A percentile compares a stretch with the other conserved stretches of the same genome.
Evolutionary conservation across 2,797 vertebrate genomes (phyloP).

Genomic region (Gastrophryne carolinensis): DNA sequence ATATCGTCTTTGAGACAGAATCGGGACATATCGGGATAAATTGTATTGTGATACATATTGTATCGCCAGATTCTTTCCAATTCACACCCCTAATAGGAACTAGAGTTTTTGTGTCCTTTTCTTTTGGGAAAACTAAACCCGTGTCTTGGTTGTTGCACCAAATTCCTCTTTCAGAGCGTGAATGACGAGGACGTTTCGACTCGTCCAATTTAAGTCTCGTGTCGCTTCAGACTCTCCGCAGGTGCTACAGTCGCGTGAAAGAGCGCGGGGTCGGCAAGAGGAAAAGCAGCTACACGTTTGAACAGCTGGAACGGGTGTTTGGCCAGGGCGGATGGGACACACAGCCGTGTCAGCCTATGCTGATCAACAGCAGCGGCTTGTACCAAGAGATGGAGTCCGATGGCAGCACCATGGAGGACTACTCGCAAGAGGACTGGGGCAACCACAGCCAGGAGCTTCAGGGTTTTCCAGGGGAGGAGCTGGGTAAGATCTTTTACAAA

Average conservation of each 20-base stretch:
- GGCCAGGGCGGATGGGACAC: conserved; percentile 98
- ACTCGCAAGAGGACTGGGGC: conserved; percentile 97
- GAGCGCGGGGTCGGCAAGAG: conserved; percentile 96
- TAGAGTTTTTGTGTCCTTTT: no score
- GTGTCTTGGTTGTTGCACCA: no score
- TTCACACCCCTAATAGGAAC: no score
- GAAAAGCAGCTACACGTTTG: conserved; percentile 98
- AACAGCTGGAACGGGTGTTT: conserved; percentile 98
- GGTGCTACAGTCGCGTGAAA: conserved; percentile 98
- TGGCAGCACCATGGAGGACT: conserved; percentile 94
- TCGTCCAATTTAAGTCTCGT: neutral
- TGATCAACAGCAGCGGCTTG: conserved; percentile 97
- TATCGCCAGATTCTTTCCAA: no score
- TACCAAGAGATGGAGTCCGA: conserved; percentile 99
- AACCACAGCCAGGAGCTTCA: conserved; percentile 91
- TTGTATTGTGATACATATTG: no score
- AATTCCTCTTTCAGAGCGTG: no score
- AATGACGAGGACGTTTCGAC: no score
- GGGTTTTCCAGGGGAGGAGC: conserved; percentile 89
- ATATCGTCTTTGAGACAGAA: no score
- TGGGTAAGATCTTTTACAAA: conserved; percentile 73
- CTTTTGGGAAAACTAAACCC: no score
- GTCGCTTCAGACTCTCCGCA: conserved; percentile 83
- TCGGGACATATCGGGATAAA: no score
- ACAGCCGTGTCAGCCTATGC: conserved; percentile 92